Evolutionary conservation across 2,797 vertebrate species (phyloP).

Genomic region (Poecilia velifera): DNA sequence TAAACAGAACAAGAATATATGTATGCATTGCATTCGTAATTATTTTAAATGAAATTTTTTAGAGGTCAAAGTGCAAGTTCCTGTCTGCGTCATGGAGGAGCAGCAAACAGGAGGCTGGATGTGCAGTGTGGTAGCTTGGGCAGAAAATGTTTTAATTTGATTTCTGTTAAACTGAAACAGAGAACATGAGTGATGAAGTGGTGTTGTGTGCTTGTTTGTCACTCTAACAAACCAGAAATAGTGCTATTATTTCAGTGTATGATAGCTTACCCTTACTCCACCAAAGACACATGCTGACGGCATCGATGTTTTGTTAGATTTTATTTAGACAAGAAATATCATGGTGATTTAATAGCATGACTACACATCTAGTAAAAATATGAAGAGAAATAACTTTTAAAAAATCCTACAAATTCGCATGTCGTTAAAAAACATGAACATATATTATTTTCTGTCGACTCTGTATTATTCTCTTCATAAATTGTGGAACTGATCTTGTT

Average conservation of each 20-base stretch:
- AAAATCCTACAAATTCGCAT: neutral
- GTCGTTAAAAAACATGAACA: neutral
- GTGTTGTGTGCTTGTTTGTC: neutral
- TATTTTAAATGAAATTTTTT: neutral
- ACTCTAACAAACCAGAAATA: neutral
- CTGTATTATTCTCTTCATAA: neutral
- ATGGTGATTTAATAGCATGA: neutral
- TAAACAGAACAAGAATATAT: neutral
- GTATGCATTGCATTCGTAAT: neutral
- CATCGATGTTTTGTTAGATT: neutral
- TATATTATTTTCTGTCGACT: neutral
- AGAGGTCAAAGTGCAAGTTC: neutral
- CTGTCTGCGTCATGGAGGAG: neutral
- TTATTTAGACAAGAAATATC: neutral
- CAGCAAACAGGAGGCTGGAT: neutral
- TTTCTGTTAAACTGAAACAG: neutral
- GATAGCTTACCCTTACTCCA: neutral
- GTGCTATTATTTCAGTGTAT: neutral
- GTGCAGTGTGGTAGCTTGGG: neutral
- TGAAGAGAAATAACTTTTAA: neutral
- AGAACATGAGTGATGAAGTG: neutral
- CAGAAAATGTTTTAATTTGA: neutral
- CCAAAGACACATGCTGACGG: neutral
- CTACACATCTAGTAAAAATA: neutral
- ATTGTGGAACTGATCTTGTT: neutral